A percentile compares a stretch with the other conserved stretches of the same genome.
phyloP scores from a whole-genome alignment of 1,140 invertebrate genomes.

The Anastrepha ludens region DNA sequence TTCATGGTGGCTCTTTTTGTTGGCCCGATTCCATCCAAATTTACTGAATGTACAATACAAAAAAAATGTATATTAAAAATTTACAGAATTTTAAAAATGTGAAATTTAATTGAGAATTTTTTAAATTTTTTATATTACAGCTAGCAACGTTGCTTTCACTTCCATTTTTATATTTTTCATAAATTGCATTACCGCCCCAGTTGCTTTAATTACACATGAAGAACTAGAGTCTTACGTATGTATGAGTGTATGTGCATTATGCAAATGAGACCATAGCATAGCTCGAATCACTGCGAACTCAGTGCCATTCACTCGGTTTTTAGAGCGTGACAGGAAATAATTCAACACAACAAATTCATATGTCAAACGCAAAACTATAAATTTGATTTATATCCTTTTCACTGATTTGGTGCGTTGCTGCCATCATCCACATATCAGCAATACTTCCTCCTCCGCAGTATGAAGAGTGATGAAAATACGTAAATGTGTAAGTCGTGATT shows the following conservation, averaged over 20 bases:
- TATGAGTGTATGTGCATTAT: neutral
- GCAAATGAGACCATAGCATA: neutral
- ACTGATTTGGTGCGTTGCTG: neutral
- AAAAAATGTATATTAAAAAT: too few relatives aligned
- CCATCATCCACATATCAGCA: neutral
- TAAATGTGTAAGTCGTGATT: neutral
- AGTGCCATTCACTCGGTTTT: constrained; percentile 18
- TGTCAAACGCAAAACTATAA: constrained; percentile 47
- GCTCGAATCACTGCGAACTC: neutral
- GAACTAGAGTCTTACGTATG: neutral
- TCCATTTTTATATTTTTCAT: too few relatives aligned
- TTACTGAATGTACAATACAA: too few relatives aligned
- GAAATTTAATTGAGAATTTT: too few relatives aligned
- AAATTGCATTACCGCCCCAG: neutral
- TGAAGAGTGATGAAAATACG: neutral
- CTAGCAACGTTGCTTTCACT: too few relatives aligned
- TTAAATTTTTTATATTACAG: too few relatives aligned
- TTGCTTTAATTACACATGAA: neutral
- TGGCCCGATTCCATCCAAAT: too few relatives aligned
- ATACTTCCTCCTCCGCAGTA: neutral
- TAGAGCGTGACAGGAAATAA: constrained; percentile 29
- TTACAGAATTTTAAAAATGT: too few relatives aligned
- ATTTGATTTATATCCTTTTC: constrained; percentile 39
- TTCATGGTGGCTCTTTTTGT: too few relatives aligned
- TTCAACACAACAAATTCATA: constrained; percentile 40